phyloP scores from a whole-genome alignment of 2,113 vertebrate genomes.

The Oophaga pumilio region DNA sequence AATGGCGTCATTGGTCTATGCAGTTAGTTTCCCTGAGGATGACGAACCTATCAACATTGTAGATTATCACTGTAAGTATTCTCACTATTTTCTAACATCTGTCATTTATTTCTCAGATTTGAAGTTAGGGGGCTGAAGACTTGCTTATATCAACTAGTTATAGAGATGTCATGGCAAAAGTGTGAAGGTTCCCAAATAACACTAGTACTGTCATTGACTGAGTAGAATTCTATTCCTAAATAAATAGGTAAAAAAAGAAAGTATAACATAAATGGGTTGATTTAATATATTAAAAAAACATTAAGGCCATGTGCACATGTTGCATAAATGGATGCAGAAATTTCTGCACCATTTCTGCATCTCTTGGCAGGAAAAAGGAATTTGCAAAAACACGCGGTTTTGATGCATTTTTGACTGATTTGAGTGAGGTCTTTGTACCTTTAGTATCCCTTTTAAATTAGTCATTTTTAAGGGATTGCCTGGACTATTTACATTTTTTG shows the following conservation, averaged over 20 bases:
- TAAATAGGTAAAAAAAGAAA: too few species aligned
- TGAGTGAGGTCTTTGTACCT: background rate
- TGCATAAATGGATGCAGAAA: too few species aligned
- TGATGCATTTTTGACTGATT: too few species aligned
- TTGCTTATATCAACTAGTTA: too few species aligned
- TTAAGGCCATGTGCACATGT: too few species aligned
- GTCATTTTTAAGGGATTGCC: background rate
- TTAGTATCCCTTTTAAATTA: background rate
- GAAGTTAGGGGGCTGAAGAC: background rate
- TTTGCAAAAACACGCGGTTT: too few species aligned
- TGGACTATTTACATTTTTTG: too few species aligned
- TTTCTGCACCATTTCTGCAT: too few species aligned
- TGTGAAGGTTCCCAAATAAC: background rate
- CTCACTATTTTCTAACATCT: background rate
- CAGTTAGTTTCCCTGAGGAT: slow-evolving; percentile 95
- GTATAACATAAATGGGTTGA: too few species aligned
- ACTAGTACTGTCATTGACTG: background rate
- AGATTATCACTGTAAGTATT: slow-evolving; percentile 91
- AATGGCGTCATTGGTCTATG: slow-evolving; percentile 71
- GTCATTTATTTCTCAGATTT: background rate
- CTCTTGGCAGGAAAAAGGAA: too few species aligned
- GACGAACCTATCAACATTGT: slow-evolving; percentile 83
- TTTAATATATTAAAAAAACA: too few species aligned
- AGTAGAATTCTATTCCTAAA: background rate
- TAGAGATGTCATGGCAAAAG: background rate